Evolutionary conservation across 2,113 vertebrate species (phyloP).

Genomic region (Gorilla gorilla): DNA sequence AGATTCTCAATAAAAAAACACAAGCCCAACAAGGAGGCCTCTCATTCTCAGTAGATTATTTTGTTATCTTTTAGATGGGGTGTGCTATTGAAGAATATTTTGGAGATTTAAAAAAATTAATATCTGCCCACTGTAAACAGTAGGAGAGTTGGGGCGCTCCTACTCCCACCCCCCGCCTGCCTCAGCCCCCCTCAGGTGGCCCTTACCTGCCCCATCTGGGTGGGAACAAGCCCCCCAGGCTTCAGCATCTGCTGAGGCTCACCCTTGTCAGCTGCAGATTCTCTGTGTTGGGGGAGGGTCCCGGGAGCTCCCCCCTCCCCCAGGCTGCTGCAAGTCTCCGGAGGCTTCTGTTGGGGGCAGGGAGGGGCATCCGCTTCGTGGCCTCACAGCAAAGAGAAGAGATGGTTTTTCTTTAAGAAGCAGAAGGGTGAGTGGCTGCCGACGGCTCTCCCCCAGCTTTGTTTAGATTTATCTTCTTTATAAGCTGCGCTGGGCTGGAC

Average conservation of each 20-base stretch:
- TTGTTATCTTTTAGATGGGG: background rate
- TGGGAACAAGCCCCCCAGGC: fast-evolving
- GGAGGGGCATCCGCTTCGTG: background rate
- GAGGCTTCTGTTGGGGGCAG: too few species aligned
- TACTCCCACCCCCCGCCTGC: fast-evolving
- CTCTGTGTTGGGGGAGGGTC: background rate
- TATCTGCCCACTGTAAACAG: background rate
- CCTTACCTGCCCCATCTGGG: background rate
- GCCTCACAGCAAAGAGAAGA: background rate
- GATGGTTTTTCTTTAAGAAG: background rate
- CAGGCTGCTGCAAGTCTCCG: too few species aligned
- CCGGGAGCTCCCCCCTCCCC: background rate
- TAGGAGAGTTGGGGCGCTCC: background rate
- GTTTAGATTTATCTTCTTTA: background rate
- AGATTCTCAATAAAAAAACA: background rate
- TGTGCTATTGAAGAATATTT: background rate
- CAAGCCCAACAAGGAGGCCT: background rate
- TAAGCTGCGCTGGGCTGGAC: background rate
- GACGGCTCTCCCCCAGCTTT: background rate
- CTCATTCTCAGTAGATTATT: background rate
- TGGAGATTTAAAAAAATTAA: background rate
- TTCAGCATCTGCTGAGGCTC: too few species aligned
- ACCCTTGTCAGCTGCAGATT: too few species aligned
- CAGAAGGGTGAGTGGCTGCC: background rate
- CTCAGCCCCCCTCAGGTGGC: background rate